Evolutionary conservation across 2,113 vertebrate species (phyloP).

Genomic region (Pelvicachromis taeniatus): DNA sequence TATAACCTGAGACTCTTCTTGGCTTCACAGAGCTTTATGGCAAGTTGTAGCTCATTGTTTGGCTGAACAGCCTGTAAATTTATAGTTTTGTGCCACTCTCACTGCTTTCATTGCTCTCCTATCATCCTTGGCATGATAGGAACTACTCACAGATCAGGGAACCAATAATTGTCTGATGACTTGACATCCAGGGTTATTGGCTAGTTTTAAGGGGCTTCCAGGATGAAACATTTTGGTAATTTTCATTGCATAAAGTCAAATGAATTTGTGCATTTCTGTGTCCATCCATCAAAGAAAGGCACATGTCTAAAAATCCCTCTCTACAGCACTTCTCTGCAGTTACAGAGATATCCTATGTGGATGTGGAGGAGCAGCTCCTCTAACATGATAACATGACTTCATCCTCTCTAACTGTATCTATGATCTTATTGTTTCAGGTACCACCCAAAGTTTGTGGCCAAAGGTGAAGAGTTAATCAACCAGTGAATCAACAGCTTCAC

Average conservation of each 20-base stretch:
- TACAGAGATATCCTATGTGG: fast-evolving
- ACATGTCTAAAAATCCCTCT: not conserved
- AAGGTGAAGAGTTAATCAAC: not conserved
- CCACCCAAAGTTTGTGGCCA: not conserved
- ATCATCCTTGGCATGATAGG: fast-evolving
- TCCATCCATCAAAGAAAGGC: not conserved
- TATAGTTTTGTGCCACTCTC: not conserved
- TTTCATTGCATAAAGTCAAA: not conserved
- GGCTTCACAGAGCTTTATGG: not conserved
- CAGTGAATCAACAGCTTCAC: not conserved
- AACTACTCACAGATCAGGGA: not conserved
- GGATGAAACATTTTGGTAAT: not conserved
- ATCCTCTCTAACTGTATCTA: not conserved
- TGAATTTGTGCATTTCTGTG: not conserved
- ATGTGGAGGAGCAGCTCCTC: not conserved
- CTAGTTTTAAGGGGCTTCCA: not conserved
- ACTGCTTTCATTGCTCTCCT: not conserved
- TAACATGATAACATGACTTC: no score
- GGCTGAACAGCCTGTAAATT: not conserved
- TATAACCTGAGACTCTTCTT: not conserved
- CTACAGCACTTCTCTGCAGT: not conserved
- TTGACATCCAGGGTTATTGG: not conserved
- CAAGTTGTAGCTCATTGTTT: not conserved
- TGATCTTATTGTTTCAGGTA: not conserved
- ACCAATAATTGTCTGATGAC: not conserved